These are phyloP conservation scores for Zeus faber DNA, from an alignment of 2,113 vertebrate species.

Conservation along the genomic window DNA sequence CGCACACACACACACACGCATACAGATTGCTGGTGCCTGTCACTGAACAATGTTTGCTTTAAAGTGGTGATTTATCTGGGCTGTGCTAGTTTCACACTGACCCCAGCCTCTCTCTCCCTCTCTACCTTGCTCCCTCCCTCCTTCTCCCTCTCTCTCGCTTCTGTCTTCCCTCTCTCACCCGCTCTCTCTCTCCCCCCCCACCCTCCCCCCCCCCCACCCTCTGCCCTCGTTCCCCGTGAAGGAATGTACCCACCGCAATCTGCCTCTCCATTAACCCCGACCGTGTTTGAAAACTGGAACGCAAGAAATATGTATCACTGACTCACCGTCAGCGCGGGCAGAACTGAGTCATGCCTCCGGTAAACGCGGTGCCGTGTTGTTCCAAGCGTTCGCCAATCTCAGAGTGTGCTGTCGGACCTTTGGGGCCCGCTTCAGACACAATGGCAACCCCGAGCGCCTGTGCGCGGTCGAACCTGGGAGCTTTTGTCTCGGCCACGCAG, in stretches of 20 bases:
- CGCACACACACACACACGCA: conserved; percentile 44
- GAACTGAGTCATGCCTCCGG: not conserved
- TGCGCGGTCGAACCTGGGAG: conserved; percentile 19
- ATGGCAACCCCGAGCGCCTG: conserved; percentile 19
- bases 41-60: conserved; percentile 66
- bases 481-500: conserved; percentile 61
- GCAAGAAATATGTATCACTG: not conserved
- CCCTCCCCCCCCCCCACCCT: not conserved
- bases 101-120: conserved; percentile 10
- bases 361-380: not conserved
- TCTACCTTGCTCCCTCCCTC: not conserved
- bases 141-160: not conserved
- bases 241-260: conserved; percentile 51
- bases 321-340: no score
- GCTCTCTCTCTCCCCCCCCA: not conserved
- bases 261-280: conserved; percentile 18
- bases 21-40: conserved; percentile 50
- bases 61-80: conserved; percentile 52
- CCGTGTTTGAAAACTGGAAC: not conserved
- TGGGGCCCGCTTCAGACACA: conserved; percentile 26
- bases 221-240: conserved; percentile 14
- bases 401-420: conserved; percentile 22
- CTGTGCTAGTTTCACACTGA: conserved; percentile 39
- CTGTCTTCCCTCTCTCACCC: not conserved
- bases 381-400: conserved; percentile 22